Evolutionary conservation across 2,888 invertebrate species (phyloP), one percentile per base, ranked within the genome.

Genomic region (Druceiella hillmani): DNA sequence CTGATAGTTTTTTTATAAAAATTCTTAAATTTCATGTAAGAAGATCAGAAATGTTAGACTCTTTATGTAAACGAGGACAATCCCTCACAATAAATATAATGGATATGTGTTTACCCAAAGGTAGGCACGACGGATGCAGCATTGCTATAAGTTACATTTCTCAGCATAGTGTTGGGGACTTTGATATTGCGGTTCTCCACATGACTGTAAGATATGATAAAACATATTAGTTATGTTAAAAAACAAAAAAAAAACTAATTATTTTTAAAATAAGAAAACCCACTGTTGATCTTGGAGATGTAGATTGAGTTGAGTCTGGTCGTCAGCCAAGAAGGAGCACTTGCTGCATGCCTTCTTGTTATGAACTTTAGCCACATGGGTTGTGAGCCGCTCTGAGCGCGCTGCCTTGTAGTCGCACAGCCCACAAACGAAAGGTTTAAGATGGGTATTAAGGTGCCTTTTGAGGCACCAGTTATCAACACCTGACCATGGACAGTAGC

Each of bases 401-500:
- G 92, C 92, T 40, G 92, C 92, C 71, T 91, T 92, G 69, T 92
- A 93, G 62, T 92, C 91, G 67, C 92, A 93, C 36, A 92, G 75
- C 51, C 84, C 81, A 62, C 92, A 93, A 38, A 87, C 83, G 62
- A 88, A 93, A 28, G 91, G 91, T 66, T 92, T 92, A 58, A 91
- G 77, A 63, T 93, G 92, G 20, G 91, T 92, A 69, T 92, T 92
- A 54, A 92, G 77, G 61, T 93, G 92, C 30, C 92, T 78, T 62
- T 92, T 91, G 42, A 92, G 73, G 55, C 91, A 91, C 92, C 92
- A 93, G 61, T 91, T 91, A 66, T 92, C 92, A 38, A 87, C 89
- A 13, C 92, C 92, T 24, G 87, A 86, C 91, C 91, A 92, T 13
- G 90, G 78, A 64, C 92, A 93, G 61, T 89, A 91, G 59, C 87